These are phyloP conservation scores for Octopus sinensis DNA, from an alignment of 1,140 invertebrate species.

Conservation along the genomic window DNA sequence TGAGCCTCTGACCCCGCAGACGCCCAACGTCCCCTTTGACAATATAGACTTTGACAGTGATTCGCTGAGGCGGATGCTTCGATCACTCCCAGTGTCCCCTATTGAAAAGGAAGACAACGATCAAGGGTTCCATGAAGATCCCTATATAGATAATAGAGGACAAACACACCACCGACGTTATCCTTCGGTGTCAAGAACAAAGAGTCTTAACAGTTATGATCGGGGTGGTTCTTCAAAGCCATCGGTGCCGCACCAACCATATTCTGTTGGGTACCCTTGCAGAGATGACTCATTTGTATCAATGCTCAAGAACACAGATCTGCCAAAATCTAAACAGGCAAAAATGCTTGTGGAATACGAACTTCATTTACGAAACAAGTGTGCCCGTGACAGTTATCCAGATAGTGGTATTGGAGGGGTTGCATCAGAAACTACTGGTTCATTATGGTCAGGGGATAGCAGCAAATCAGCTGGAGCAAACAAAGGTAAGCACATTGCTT, in stretches of 20 bases:
- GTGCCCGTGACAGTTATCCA: slow-evolving; percentile 71
- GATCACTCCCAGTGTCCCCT: slow-evolving; percentile 72
- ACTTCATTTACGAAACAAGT: slow-evolving; percentile 87
- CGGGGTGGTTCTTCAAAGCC: not conserved
- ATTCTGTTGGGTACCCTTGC: slow-evolving; percentile 4
- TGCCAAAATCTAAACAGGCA: slow-evolving; percentile 29
- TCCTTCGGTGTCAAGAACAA: slow-evolving; percentile 27
- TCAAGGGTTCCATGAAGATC: slow-evolving; percentile 43
- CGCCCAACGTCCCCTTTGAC: slow-evolving; percentile 34
- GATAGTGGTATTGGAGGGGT: slow-evolving; percentile 52
- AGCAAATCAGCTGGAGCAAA: slow-evolving; percentile 25
- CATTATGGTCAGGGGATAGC: slow-evolving; percentile 39
- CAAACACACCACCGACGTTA: slow-evolving; percentile 3
- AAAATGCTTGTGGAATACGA: slow-evolving; percentile 76
- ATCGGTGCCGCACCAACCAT: slow-evolving; percentile 8
- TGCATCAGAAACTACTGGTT: slow-evolving; percentile 34
- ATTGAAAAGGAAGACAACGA: slow-evolving; percentile 41
- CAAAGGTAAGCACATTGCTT: slow-evolving; percentile 24
- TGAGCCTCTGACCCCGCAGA: slow-evolving; percentile 43
- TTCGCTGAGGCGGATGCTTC: slow-evolving; percentile 88
- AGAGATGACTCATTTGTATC: not conserved
- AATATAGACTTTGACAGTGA: slow-evolving; percentile 68
- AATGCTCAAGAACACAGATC: slow-evolving; percentile 9
- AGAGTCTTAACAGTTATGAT: slow-evolving; percentile 33
- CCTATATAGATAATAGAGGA: slow-evolving; percentile 8